Percentiles rank a stretch among this genome's conserved stretches.
Evolutionary conservation across 2,888 invertebrate genomes (phyloP).

Genomic region (Spodoptera picta): DNA sequence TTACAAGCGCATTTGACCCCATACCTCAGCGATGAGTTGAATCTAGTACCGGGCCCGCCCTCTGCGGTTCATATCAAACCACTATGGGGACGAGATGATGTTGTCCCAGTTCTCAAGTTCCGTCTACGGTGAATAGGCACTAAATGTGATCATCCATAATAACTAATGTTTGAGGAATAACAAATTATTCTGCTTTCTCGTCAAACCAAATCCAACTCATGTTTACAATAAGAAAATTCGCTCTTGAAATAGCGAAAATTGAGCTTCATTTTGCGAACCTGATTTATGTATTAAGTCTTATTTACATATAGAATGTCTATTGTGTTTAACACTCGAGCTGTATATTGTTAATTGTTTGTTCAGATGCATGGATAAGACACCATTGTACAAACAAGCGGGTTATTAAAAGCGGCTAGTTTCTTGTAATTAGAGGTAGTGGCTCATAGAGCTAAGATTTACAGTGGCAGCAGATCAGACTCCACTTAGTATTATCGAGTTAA

Average conservation of each 20-base stretch:
- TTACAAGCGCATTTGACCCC: constrained; percentile 58
- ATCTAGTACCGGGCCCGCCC: constrained; percentile 59
- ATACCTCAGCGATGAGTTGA: constrained; percentile 58
- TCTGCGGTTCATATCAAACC: constrained; percentile 70
- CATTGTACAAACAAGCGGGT: too few relatives aligned
- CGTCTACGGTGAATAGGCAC: constrained; percentile 60
- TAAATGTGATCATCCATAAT: constrained; percentile 43
- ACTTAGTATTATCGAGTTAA: constrained; percentile 22
- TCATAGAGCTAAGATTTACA: too few relatives aligned
- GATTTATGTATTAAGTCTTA: too few relatives aligned
- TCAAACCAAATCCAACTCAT: constrained; percentile 2
- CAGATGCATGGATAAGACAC: too few relatives aligned
- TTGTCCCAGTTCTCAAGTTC: constrained; percentile 70
- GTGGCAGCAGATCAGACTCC: constrained; percentile 8
- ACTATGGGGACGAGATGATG: constrained; percentile 65
- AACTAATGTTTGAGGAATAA: constrained; percentile 26
- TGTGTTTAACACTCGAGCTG: too few relatives aligned
- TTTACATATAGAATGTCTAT: too few relatives aligned
- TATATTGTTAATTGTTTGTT: too few relatives aligned
- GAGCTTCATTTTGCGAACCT: too few relatives aligned
- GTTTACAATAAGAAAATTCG: too few relatives aligned
- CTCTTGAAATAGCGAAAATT: too few relatives aligned
- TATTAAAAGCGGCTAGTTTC: too few relatives aligned
- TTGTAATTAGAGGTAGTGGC: too few relatives aligned
- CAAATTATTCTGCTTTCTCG: constrained; percentile 14